These are phyloP conservation scores for Erebia aethiops DNA, from an alignment of 2,888 invertebrate species.

Conservation along the genomic window DNA sequence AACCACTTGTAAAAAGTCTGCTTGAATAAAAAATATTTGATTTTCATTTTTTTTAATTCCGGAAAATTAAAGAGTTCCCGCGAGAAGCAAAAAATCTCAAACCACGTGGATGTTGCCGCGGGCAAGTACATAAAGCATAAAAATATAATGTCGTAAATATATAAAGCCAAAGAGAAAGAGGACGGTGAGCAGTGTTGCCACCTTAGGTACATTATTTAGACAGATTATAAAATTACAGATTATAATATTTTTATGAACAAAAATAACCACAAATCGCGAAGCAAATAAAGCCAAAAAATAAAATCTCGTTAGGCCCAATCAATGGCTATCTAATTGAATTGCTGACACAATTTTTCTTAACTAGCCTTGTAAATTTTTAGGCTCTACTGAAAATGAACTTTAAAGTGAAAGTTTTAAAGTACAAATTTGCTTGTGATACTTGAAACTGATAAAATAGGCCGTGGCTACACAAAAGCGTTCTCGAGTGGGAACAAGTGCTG, in stretches of 20 bases:
- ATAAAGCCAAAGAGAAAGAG: no score
- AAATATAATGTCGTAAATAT: no score
- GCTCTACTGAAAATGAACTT: conserved; percentile 24
- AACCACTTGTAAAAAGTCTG: no score
- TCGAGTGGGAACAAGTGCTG: conserved; percentile 35
- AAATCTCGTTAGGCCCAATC: conserved; percentile 26
- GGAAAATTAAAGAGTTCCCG: no score
- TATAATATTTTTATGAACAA: background rate
- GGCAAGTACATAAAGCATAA: no score
- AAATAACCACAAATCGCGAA: background rate
- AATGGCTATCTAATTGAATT: conserved; percentile 39
- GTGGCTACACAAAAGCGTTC: conserved; percentile 40
- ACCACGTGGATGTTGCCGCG: no score
- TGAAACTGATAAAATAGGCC: conserved; percentile 39
- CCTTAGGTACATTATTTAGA: background rate
- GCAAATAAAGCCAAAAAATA: conserved; percentile 9
- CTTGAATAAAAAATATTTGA: no score
- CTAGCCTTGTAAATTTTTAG: conserved; percentile 25
- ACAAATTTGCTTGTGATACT: conserved; percentile 24
- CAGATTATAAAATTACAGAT: background rate
- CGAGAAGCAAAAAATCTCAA: no score
- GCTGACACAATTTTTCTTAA: conserved; percentile 41
- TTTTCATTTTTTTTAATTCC: no score
- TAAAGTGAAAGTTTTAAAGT: conserved; percentile 1
- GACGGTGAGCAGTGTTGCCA: no score